Conservation (phyloP, 2,888 invertebrate species). For the Myathropa florea region DNA sequence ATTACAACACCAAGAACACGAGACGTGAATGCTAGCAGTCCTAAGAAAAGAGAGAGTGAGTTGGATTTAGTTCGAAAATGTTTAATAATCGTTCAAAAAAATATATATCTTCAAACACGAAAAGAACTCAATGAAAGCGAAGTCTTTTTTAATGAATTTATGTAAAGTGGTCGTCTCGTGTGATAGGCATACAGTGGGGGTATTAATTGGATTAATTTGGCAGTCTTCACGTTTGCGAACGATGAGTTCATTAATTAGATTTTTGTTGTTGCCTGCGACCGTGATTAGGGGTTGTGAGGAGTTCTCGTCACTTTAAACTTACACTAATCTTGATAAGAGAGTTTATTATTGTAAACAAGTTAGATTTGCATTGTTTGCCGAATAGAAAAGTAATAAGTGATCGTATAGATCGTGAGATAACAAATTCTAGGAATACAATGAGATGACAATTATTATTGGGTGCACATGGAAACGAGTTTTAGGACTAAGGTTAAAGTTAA, state of each 20-base stretch:
- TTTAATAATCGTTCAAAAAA: neutral
- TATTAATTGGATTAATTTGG: constrained; percentile 29
- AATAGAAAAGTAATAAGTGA: constrained; percentile 27
- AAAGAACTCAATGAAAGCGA: neutral
- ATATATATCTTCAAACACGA: neutral
- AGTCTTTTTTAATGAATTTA: neutral
- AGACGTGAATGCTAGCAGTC: constrained; percentile 30
- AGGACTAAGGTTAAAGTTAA: neutral
- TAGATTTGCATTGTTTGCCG: constrained; percentile 50
- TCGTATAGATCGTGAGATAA: constrained; percentile 1
- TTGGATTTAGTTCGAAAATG: constrained; percentile 5
- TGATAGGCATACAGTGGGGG: neutral
- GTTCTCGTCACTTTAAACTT: constrained; percentile 34
- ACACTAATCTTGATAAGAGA: constrained; percentile 50
- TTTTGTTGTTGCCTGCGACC: constrained; percentile 1
- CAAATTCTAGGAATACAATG: neutral
- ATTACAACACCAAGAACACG: neutral
- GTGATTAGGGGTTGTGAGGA: constrained; percentile 22
- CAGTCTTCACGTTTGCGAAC: constrained; percentile 6
- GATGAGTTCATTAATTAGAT: neutral
- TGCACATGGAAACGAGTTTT: neutral
- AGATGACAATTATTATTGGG: neutral
- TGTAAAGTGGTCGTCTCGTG: constrained; percentile 4
- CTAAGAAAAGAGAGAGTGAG: constrained; percentile 73
- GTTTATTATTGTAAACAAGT: constrained; percentile 51